Base-by-base conservation (phyloP, 2,797 vertebrate species). In the Argentina silus region DNA sequence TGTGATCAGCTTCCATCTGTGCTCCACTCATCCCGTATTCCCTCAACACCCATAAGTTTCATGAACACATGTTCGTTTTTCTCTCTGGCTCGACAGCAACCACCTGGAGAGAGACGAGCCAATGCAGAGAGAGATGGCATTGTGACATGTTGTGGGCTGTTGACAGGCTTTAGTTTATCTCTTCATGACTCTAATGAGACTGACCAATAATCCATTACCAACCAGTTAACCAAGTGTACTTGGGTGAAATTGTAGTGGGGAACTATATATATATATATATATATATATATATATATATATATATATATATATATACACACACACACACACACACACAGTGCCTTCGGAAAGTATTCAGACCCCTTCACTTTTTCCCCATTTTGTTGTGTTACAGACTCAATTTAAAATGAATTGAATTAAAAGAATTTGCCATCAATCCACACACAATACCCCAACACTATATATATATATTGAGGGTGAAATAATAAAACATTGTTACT, bases 161-260 rank as follows among this genome's bases (percentile, higher is more conserved):
- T 86, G 89, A 90, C 87, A 85, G 85, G 7, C 83, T 88, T 80
- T 45, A 74, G 82, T 87, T 90, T 87, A 92, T 91, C 86, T 81
- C 86, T 81, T 78, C 75, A 67, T 64, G 7, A 79, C 71, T 83
- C 84, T 78, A 62, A 36, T 78, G 83, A 88, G 86, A 87, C 80
- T 76, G 79, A 69, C 87, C 83, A 86, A 89, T 87, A 83, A 88
- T 86, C 78, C 6, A 55, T 69, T 86, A 73, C 36, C 77, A 51
- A 74, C 77, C 64, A 80, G 83, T 79, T 86, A 83, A 55, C 84
- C 77, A 6, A 3, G 65, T 81, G 76, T 82, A 90, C 83, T 82
- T 85, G 72, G 8, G 57, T 1, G 70, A 83, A 72, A 62, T 75
- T 71, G 14, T 14, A 57, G 67, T 63, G 44, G 45, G 45, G 21